phyloP scores from a whole-genome alignment of 2,797 vertebrate species.

The Hydrocynus forskahlii region DNA sequence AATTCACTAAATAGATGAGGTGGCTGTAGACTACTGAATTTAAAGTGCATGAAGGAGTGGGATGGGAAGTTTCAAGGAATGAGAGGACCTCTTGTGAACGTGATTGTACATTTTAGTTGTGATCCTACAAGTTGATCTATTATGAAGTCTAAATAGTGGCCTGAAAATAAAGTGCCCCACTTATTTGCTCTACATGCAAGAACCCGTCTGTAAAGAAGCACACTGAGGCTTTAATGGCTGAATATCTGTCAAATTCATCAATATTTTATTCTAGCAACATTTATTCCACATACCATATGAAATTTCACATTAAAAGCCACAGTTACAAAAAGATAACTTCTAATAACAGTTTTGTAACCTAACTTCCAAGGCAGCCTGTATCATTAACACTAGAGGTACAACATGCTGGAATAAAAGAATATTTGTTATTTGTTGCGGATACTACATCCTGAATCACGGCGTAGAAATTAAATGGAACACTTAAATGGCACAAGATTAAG shows the following conservation, averaged over 20 bases:
- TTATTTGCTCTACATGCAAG: background rate
- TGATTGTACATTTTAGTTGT: too few species aligned
- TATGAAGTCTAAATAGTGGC: background rate
- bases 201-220: background rate
- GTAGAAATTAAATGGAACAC: background rate
- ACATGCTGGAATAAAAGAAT: constrained; percentile 5
- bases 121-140: too few species aligned
- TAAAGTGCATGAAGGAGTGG: too few species aligned
- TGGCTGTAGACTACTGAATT: too few species aligned
- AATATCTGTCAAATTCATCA: background rate
- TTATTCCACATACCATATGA: constrained; percentile 34
- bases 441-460: background rate
- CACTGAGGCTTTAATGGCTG: background rate
- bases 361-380: background rate
- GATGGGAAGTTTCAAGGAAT: too few species aligned
- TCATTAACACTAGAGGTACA: constrained; percentile 3
- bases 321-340: background rate
- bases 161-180: background rate
- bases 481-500: background rate
- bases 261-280: background rate
- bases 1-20: too few species aligned
- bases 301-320: constrained; percentile 4
- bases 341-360: background rate
- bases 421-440: background rate
- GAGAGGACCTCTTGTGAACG: too few species aligned